Conservation (phyloP, 1,140 invertebrate species). For the Arctopsyche grandis region DNA sequence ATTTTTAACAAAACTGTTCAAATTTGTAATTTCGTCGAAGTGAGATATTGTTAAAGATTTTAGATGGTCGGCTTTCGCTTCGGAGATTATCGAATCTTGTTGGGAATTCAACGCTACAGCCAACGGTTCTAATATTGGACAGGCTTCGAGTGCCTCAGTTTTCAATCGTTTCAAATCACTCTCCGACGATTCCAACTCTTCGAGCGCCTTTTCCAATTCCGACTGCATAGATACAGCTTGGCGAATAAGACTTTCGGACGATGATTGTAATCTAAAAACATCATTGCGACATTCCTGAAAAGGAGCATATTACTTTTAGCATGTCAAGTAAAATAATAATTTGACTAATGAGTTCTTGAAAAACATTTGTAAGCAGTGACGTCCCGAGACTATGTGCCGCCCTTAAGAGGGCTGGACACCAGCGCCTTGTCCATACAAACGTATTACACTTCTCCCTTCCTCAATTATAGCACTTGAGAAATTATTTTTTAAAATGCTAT, state of each 20-base stretch:
- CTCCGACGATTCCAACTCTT: conserved; percentile 27
- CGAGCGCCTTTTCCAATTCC: conserved; percentile 30
- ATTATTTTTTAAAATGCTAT: too few species aligned
- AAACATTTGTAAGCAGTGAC: too few species aligned
- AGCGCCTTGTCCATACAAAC: too few species aligned
- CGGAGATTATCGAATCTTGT: conserved; percentile 56
- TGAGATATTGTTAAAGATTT: conserved; percentile 34
- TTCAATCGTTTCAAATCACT: conserved; percentile 17
- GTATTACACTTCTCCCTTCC: not conserved
- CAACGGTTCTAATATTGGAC: conserved; percentile 9
- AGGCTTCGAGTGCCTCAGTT: conserved; percentile 8
- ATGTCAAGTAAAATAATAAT: too few species aligned
- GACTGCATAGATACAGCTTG: conserved; percentile 39
- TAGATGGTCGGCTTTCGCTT: conserved; percentile 56
- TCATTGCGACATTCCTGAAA: conserved; percentile 44
- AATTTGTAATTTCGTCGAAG: conserved; percentile 58
- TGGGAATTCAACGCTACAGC: conserved; percentile 52
- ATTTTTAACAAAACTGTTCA: conserved; percentile 60
- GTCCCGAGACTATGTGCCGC: too few species aligned
- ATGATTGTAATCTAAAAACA: conserved; percentile 18
- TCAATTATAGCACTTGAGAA: too few species aligned
- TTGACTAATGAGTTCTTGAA: too few species aligned
- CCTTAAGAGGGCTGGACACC: too few species aligned
- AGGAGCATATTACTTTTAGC: not conserved
- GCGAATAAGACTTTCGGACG: conserved; percentile 37